Conservation (phyloP, 2,113 vertebrate genomes). For the Crotalus tigris region DNA sequence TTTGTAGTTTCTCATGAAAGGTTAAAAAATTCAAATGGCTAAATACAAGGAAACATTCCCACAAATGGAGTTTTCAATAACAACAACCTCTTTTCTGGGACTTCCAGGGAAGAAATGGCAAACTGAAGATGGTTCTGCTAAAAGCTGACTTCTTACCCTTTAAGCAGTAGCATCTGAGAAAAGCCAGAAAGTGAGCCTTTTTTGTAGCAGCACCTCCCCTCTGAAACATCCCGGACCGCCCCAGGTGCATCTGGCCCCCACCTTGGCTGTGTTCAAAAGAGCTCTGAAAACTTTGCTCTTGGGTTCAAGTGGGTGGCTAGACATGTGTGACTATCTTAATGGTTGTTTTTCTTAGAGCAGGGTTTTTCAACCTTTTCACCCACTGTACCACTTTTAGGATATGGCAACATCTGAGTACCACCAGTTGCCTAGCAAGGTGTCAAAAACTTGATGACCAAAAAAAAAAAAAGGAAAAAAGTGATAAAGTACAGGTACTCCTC, state of each 20-base stretch:
- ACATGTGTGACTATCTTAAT: not conserved
- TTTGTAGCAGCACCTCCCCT: not conserved
- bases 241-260: not conserved
- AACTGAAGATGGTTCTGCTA: not conserved
- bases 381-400: too few relatives aligned
- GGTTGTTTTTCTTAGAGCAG: not conserved
- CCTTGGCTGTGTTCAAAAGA: not conserved
- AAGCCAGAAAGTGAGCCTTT: not conserved
- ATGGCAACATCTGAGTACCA: too few relatives aligned
- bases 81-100: not conserved
- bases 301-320: not conserved
- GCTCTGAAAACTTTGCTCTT: not conserved
- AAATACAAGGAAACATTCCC: not conserved
- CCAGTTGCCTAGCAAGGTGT: too few relatives aligned
- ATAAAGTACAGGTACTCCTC: too few relatives aligned
- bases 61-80: not conserved
- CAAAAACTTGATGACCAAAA: too few relatives aligned
- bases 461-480: too few relatives aligned
- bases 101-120: not conserved
- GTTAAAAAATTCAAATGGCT: not conserved
- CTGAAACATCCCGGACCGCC: not conserved
- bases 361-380: too few relatives aligned
- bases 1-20: conserved; percentile 1
- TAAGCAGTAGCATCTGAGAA: not conserved
- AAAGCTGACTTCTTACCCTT: not conserved